Conservation (phyloP, 2,113 vertebrate genomes). For the Coreoperca whiteheadi region DNA sequence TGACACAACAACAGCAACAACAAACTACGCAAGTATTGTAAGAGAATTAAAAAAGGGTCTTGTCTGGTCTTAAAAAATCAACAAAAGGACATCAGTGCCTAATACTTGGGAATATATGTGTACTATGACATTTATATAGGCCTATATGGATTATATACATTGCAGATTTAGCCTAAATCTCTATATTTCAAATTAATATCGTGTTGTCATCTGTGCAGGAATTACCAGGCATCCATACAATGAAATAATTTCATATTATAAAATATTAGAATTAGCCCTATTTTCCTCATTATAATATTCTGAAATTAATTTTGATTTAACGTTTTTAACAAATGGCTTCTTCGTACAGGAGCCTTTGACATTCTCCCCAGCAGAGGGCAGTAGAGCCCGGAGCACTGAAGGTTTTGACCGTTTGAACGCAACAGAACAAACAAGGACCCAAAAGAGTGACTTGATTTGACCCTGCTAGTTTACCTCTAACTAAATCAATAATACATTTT, state of each 20-base stretch:
- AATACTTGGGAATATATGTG: not conserved
- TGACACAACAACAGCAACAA: not conserved
- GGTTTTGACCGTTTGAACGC: not conserved
- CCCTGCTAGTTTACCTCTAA: slow-evolving; percentile 20
- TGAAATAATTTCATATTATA: not conserved
- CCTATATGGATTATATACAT: too few species aligned
- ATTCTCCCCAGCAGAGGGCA: slow-evolving; percentile 44
- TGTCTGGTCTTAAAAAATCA: not conserved
- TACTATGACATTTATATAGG: not conserved
- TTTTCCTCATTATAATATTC: too few species aligned
- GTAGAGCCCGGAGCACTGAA: not conserved
- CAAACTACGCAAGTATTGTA: not conserved
- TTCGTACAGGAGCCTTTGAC: not conserved
- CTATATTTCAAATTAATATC: not conserved
- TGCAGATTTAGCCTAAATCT: not conserved
- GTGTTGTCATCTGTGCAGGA: not conserved
- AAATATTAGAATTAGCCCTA: not conserved
- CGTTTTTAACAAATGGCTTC: not conserved
- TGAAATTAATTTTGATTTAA: not conserved
- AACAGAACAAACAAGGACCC: slow-evolving; percentile 29
- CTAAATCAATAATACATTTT: not conserved
- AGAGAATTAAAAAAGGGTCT: not conserved
- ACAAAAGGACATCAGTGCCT: not conserved
- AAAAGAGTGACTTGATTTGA: not conserved
- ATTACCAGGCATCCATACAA: not conserved